These are phyloP conservation scores for Tragopan temminckii DNA, from an alignment of 2,797 vertebrate species.

Conservation along the genomic window DNA sequence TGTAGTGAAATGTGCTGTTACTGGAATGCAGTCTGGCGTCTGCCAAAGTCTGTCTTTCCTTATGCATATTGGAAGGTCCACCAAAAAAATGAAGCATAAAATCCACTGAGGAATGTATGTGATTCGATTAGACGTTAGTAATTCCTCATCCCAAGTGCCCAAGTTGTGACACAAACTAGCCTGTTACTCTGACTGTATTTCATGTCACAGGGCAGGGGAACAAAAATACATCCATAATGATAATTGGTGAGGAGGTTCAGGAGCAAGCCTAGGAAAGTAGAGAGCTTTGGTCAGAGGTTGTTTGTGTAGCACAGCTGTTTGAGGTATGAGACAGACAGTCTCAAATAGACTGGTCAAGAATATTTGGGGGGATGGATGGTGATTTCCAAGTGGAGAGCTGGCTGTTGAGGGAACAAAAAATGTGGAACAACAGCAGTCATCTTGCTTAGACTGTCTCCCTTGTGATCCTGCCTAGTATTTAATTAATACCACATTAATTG, in stretches of 20 bases:
- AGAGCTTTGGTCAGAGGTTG: neutral
- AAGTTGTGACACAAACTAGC: neutral
- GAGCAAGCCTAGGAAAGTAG: neutral
- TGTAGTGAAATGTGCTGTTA: neutral
- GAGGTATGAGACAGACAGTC: neutral
- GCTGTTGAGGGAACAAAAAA: neutral
- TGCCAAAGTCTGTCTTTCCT: neutral
- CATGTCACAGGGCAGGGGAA: neutral
- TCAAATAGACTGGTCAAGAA: neutral
- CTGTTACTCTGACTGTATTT: neutral
- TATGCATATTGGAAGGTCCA: neutral
- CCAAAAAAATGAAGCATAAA: slow-evolving; percentile 12
- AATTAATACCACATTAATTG: too few relatives aligned
- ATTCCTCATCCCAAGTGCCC: neutral
- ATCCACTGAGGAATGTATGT: neutral
- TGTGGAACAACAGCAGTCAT: neutral
- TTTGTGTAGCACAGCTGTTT: neutral
- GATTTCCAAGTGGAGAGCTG: neutral
- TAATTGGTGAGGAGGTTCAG: neutral
- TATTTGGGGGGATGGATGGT: neutral
- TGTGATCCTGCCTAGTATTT: neutral
- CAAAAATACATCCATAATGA: neutral
- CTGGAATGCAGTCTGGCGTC: neutral
- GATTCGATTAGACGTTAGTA: slow-evolving; percentile 11
- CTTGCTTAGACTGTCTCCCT: neutral